phyloP scores from a whole-genome alignment of 2,888 invertebrate genomes.

The Clunio marinus region DNA sequence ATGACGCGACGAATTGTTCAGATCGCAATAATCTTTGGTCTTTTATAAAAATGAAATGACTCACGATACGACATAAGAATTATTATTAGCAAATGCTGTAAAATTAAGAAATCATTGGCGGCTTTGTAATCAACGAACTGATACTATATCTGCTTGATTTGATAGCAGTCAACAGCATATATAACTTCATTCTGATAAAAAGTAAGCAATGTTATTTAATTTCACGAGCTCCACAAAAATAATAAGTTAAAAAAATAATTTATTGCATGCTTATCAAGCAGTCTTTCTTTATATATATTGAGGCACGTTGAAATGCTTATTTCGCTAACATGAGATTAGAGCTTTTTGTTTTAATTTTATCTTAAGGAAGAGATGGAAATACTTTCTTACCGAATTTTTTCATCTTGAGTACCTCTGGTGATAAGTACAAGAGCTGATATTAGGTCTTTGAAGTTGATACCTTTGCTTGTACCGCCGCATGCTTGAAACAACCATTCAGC shows the following conservation, averaged over 20 bases:
- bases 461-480: conserved; percentile 78
- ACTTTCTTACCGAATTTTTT: conserved; percentile 76
- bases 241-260: conserved; percentile 14
- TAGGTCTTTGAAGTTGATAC: conserved; percentile 76
- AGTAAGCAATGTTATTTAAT: conserved; percentile 15
- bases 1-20: too few species aligned
- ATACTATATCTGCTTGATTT: neutral
- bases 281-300: too few species aligned
- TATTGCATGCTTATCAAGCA: conserved; percentile 24
- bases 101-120: neutral
- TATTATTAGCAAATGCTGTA: too few species aligned
- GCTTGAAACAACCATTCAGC: conserved; percentile 79
- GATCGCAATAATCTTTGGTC: too few species aligned
- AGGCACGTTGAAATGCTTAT: too few species aligned
- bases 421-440: conserved; percentile 81
- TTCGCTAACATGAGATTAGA: too few species aligned
- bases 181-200: conserved; percentile 3
- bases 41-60: too few species aligned
- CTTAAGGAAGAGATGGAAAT: too few species aligned
- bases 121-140: neutral
- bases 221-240: conserved; percentile 22
- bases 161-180: conserved; percentile 7
- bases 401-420: conserved; percentile 78
- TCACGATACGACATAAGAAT: too few species aligned
- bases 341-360: too few species aligned